A percentile compares a stretch with the other conserved stretches of the same genome.
phyloP scores from a whole-genome alignment of 2,888 invertebrate genomes.

The Pilophorus perplexus region DNA sequence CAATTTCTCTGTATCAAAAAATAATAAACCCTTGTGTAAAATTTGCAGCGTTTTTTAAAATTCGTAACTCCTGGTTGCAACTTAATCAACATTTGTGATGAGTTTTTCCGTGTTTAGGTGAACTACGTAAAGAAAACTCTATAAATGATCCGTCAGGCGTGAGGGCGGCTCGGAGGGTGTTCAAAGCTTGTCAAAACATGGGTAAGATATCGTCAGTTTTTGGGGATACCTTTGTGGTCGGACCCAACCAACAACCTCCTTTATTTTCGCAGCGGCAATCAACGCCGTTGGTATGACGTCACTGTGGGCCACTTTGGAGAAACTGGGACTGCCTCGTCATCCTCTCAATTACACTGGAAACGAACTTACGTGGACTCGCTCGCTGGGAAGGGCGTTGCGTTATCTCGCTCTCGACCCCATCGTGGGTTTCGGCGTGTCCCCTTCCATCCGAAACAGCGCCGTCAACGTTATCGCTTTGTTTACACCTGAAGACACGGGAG shows the following conservation, averaged over 20 bases:
- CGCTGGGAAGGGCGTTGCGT: slow-evolving; percentile 3
- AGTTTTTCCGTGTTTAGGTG: no score
- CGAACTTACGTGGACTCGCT: slow-evolving; percentile 13
- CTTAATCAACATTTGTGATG: not conserved
- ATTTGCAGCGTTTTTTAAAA: no score
- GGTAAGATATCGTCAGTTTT: no score
- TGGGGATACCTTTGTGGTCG: not conserved
- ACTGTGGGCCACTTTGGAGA: slow-evolving; percentile 18
- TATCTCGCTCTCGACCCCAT: slow-evolving; percentile 6
- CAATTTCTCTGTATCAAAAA: no score
- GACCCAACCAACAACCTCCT: no score
- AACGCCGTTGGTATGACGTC: slow-evolving; percentile 18
- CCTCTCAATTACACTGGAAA: slow-evolving; percentile 17
- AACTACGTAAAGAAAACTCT: slow-evolving; percentile 10
- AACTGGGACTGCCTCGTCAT: slow-evolving; percentile 18
- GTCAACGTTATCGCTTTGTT: slow-evolving; percentile 15
- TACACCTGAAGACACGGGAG: slow-evolving; percentile 7
- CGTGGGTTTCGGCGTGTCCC: slow-evolving; percentile 4
- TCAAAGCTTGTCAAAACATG: slow-evolving; percentile 30
- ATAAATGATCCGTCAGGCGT: slow-evolving; percentile 12
- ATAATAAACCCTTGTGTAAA: no score
- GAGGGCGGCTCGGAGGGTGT: slow-evolving; percentile 29
- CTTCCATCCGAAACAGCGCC: not conserved
- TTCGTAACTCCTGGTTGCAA: not conserved
- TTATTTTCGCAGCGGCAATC: slow-evolving; percentile 18